A percentile compares a stretch with the other conserved stretches of the same genome.
These are phyloP conservation scores for Zaprionus gabonicus DNA, from an alignment of 1,140 invertebrate genomes.

Conservation along the genomic window DNA sequence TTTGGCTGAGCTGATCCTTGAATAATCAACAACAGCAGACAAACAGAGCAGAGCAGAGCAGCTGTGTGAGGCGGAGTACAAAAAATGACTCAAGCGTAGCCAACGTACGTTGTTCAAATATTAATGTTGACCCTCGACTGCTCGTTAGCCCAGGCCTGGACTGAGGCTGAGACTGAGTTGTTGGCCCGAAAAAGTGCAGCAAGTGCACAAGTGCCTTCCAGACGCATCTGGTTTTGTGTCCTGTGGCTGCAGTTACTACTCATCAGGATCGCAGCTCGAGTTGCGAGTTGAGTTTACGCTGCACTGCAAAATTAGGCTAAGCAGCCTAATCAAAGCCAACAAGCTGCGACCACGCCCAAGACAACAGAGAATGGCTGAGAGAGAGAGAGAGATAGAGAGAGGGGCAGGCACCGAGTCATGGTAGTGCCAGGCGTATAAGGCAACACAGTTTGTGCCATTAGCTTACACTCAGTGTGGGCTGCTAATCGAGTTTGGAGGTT, in stretches of 20 bases:
- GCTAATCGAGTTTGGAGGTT: neutral
- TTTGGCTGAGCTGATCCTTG: slow-evolving; percentile 77
- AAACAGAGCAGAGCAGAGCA: slow-evolving; percentile 17
- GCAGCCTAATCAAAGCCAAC: slow-evolving; percentile 31
- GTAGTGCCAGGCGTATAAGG: neutral
- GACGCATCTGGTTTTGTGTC: slow-evolving; percentile 29
- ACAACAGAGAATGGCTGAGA: neutral
- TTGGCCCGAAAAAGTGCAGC: slow-evolving; percentile 8
- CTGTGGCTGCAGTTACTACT: slow-evolving; percentile 21
- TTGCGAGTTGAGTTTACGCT: neutral
- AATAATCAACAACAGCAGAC: slow-evolving; percentile 76
- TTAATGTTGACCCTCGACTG: slow-evolving; percentile 79
- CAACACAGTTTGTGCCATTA: neutral
- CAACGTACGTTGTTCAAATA: slow-evolving; percentile 77
- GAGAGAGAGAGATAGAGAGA: neutral
- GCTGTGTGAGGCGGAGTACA: slow-evolving; percentile 14
- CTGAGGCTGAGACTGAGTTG: slow-evolving; percentile 3
- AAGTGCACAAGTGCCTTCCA: slow-evolving; percentile 16
- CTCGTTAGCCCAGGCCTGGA: slow-evolving; percentile 64
- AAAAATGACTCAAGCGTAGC: slow-evolving; percentile 57
- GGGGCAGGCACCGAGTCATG: neutral
- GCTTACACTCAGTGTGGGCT: neutral
- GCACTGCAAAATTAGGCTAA: slow-evolving; percentile 26
- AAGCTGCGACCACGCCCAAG: slow-evolving; percentile 16
- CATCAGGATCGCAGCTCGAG: slow-evolving; percentile 32